A percentile compares a stretch with the other conserved stretches of the same genome.
phyloP scores from a whole-genome alignment of 2,113 vertebrate genomes.

The Coptodon rendalli region DNA sequence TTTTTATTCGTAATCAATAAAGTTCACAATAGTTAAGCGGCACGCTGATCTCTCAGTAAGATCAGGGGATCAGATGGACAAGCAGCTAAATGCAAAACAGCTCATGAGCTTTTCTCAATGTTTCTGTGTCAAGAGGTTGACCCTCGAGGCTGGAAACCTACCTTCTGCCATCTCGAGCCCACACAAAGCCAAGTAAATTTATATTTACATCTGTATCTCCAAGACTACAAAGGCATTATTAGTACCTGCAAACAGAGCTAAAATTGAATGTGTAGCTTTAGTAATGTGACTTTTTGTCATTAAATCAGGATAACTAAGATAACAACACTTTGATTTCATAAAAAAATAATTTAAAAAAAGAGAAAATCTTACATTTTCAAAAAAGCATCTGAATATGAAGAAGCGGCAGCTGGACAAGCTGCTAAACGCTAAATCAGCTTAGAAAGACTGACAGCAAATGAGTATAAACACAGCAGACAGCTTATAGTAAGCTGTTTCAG shows the following conservation, averaged over 20 bases:
- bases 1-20: constrained; percentile 48
- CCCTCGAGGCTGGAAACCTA: neutral
- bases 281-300: neutral
- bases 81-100: constrained; percentile 54
- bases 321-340: neutral
- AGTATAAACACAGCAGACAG: neutral
- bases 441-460: neutral
- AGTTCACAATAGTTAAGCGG: constrained; percentile 1
- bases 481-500: neutral
- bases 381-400: neutral
- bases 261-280: neutral
- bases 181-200: neutral
- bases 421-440: neutral
- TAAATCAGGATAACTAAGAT: neutral
- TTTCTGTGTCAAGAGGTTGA: neutral
- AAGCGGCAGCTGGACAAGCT: neutral
- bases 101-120: constrained; percentile 43
- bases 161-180: neutral
- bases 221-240: neutral
- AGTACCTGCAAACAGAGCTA: neutral
- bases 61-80: constrained; percentile 29
- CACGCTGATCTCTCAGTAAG: neutral
- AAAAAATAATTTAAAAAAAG: fast-evolving
- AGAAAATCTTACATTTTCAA: neutral
- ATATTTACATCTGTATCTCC: neutral